Conservation (phyloP, 2,797 vertebrate genomes). For the Antennarius maculatus region DNA sequence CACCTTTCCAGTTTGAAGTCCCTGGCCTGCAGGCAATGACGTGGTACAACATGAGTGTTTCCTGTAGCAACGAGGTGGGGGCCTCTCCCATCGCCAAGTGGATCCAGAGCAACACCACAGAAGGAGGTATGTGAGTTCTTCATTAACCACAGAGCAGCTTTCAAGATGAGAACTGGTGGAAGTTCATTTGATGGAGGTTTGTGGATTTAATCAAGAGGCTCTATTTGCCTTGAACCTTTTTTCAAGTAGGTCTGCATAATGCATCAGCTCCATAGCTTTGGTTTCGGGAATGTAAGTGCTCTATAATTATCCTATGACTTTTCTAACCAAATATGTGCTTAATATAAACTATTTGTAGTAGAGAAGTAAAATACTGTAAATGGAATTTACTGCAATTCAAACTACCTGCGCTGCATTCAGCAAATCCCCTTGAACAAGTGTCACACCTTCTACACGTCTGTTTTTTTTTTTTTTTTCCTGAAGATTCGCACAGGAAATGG, state of each 20-base stretch:
- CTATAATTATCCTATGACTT: conserved; percentile 39
- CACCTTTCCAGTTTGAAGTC: conserved; percentile 83
- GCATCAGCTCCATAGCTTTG: too few relatives aligned
- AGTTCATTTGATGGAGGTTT: neutral
- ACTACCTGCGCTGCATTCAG: conserved; percentile 1
- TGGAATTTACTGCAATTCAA: conserved; percentile 31
- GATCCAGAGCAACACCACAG: conserved; percentile 88
- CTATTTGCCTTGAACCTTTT: conserved; percentile 1
- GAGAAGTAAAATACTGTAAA: conserved; percentile 8
- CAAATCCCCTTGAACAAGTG: conserved; percentile 20
- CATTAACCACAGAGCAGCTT: neutral
- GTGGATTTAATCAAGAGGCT: neutral
- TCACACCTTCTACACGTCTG: conserved; percentile 37
- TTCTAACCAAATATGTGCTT: conserved; percentile 18
- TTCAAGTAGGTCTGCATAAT: too few relatives aligned
- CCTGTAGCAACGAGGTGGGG: conserved; percentile 92
- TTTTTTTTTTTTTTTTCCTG: conserved; percentile 48
- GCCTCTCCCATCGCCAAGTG: conserved; percentile 82
- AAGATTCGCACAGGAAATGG: conserved; percentile 71
- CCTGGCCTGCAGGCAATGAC: conserved; percentile 86
- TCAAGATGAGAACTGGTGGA: neutral
- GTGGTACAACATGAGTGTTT: conserved; percentile 86
- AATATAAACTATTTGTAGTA: conserved; percentile 20
- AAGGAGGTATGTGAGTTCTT: conserved; percentile 87
- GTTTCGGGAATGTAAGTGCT: conserved; percentile 20